A percentile compares a stretch with the other conserved stretches of the same genome.
These are phyloP conservation scores for Ancistrus triradiatus DNA, from an alignment of 2,113 vertebrate genomes.

Conservation along the genomic window DNA sequence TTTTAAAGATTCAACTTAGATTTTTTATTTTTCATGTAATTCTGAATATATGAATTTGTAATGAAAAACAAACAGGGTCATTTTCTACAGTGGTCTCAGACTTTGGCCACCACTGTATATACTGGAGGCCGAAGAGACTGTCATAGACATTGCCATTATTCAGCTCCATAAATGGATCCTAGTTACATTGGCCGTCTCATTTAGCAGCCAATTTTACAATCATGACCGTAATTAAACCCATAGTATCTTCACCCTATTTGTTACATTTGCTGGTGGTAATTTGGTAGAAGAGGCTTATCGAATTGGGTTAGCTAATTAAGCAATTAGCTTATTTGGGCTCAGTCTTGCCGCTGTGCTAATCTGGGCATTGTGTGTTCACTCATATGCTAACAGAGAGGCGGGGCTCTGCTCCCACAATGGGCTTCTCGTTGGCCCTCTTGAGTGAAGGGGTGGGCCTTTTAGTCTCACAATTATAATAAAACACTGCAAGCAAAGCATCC, in stretches of 20 bases:
- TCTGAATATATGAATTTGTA: no score
- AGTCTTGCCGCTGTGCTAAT: conserved; percentile 69
- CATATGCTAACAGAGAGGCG: conserved; percentile 58
- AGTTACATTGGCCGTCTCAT: conserved; percentile 52
- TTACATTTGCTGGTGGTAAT: conserved; percentile 69
- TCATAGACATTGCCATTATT: not conserved
- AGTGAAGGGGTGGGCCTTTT: not conserved
- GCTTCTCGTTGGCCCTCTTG: conserved; percentile 53
- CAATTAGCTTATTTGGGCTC: conserved; percentile 74
- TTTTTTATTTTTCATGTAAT: no score
- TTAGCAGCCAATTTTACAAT: conserved; percentile 61
- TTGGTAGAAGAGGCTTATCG: conserved; percentile 72
- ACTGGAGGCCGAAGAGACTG: no score
- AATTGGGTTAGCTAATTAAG: conserved; percentile 79
- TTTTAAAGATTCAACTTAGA: no score
- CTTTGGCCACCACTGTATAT: no score
- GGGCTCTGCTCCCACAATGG: conserved; percentile 29
- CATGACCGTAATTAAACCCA: conserved; percentile 69
- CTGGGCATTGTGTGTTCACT: conserved; percentile 62
- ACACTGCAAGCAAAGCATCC: no score
- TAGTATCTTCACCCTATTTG: conserved; percentile 58
- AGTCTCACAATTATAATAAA: no score
- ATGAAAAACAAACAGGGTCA: no score
- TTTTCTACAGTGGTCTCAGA: no score
- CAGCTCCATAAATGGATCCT: not conserved